Evolutionary conservation across 1,140 invertebrate genomes (phyloP).

Genomic region (Atopsyche davidsoni): DNA sequence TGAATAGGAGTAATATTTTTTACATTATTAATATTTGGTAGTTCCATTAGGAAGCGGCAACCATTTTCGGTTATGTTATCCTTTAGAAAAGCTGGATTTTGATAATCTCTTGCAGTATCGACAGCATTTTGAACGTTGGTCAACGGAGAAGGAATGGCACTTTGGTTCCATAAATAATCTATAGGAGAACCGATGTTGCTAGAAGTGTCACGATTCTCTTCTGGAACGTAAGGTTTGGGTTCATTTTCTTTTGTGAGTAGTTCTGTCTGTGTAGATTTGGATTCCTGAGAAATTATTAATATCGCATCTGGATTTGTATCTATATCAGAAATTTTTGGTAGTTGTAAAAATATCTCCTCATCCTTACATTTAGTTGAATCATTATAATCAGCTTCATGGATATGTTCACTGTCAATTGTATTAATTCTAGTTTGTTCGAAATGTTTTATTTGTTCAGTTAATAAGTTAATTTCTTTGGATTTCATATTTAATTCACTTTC

Average conservation of each 20-base stretch:
- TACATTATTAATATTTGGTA: constrained; percentile 6
- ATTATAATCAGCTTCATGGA: too few relatives aligned
- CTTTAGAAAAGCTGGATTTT: constrained; percentile 32
- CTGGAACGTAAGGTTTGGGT: neutral
- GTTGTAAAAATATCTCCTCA: too few relatives aligned
- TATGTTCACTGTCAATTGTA: too few relatives aligned
- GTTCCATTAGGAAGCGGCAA: constrained; percentile 13
- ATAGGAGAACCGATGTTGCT: constrained; percentile 39
- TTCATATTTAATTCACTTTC: constrained; percentile 44
- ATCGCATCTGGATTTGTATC: neutral
- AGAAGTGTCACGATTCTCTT: neutral
- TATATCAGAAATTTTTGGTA: neutral
- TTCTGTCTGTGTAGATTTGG: neutral
- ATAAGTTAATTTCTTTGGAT: constrained; percentile 49
- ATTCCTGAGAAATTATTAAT: neutral
- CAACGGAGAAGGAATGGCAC: constrained; percentile 40
- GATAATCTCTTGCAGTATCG: constrained; percentile 31
- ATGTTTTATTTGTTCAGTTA: constrained; percentile 48
- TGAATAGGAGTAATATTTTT: constrained; percentile 35
- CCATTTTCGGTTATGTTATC: constrained; percentile 13
- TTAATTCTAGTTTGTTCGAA: constrained; percentile 29
- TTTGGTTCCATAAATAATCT: constrained; percentile 44
- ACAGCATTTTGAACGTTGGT: constrained; percentile 14
- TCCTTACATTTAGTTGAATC: too few relatives aligned
- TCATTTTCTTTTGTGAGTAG: neutral